Percentiles rank a stretch among this genome's conserved stretches.
Evolutionary conservation across 2,888 invertebrate genomes (phyloP).

Genomic region (Platycnemis pennipes): DNA sequence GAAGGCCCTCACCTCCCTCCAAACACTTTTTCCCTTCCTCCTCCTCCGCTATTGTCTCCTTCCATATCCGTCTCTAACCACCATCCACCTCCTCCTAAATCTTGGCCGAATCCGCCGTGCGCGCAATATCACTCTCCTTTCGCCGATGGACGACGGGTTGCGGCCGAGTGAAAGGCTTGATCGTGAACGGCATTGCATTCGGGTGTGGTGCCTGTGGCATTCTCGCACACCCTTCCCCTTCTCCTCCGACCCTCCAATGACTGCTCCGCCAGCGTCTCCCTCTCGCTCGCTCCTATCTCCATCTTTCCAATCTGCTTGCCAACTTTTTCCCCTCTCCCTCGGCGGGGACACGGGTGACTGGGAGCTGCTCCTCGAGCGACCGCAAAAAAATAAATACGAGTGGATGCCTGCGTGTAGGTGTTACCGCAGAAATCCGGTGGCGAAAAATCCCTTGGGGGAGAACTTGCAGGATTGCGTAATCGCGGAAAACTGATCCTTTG

Average conservation of each 20-base stretch:
- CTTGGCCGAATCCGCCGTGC: not conserved
- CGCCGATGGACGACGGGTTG: not conserved
- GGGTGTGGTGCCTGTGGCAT: not conserved
- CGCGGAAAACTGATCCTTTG: too few species aligned
- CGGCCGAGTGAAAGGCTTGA: constrained; percentile 10
- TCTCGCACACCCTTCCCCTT: not conserved
- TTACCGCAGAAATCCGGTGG: too few species aligned
- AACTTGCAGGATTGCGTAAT: too few species aligned
- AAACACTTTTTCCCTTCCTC: too few species aligned
- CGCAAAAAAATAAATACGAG: too few species aligned
- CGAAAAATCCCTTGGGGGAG: too few species aligned
- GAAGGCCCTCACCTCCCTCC: not conserved
- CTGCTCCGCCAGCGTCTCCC: not conserved
- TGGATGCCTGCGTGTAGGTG: too few species aligned
- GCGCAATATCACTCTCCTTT: not conserved
- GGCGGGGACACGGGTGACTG: not conserved
- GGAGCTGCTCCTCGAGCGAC: not conserved
- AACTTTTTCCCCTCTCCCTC: not conserved
- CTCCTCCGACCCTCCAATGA: not conserved
- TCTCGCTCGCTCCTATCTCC: not conserved
- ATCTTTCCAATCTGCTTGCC: not conserved
- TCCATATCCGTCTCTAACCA: not conserved
- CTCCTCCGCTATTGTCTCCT: constrained; percentile 21
- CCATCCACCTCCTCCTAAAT: not conserved
- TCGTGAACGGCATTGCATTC: constrained; percentile 37